A percentile compares a stretch with the other conserved stretches of the same genome.
Evolutionary conservation across 2,797 vertebrate species (phyloP).

Genomic region (Platalea minor): DNA sequence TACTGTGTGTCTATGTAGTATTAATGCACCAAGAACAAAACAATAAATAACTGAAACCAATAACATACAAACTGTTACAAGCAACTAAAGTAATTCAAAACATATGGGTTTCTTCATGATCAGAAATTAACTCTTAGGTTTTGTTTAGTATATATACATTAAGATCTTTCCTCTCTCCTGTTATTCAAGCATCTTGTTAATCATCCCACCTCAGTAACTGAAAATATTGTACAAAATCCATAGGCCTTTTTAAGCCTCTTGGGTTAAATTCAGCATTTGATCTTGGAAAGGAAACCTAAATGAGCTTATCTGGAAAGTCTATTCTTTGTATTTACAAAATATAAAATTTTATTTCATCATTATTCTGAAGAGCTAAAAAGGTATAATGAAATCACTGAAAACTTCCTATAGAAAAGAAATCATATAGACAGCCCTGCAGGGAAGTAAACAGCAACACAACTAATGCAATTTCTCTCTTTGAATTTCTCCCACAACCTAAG

Average conservation of each 20-base stretch:
- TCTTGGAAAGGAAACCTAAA: not conserved
- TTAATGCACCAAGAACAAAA: not conserved
- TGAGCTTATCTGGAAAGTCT: not conserved
- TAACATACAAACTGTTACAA: not conserved
- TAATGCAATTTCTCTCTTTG: not conserved
- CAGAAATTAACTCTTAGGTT: not conserved
- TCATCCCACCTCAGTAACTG: not conserved
- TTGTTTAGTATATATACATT: not conserved
- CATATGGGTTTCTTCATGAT: not conserved
- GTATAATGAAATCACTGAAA: not conserved
- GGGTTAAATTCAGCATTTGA: not conserved
- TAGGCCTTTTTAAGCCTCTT: not conserved
- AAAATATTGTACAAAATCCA: not conserved
- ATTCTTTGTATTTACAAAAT: not conserved
- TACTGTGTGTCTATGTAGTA: not conserved
- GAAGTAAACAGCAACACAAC: not conserved
- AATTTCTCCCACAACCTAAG: not conserved
- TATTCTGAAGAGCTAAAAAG: not conserved
- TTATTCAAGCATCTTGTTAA: slow-evolving; percentile 11
- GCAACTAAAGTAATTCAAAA: slow-evolving; percentile 27
- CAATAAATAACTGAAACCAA: slow-evolving; percentile 30
- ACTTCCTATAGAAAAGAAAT: not conserved
- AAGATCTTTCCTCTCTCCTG: not conserved
- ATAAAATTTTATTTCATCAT: not conserved
- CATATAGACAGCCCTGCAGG: not conserved